A percentile compares a stretch with the other conserved stretches of the same genome.
Evolutionary conservation across 2,888 invertebrate genomes (phyloP).

Genomic region (Arctia plantaginis): DNA sequence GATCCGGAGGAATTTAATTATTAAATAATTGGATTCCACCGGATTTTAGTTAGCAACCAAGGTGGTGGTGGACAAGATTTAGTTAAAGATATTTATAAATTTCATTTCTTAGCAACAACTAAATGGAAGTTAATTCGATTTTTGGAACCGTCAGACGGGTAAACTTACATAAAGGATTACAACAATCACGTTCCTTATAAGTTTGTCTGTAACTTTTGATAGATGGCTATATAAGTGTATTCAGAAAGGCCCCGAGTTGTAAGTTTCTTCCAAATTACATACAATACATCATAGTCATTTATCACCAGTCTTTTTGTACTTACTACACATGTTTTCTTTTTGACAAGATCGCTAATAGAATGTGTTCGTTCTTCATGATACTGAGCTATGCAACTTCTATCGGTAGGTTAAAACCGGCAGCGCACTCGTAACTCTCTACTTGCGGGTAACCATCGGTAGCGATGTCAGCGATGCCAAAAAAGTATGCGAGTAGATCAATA

Average conservation of each 20-base stretch:
- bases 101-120: background rate
- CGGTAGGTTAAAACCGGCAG: too few species aligned
- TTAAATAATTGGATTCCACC: background rate
- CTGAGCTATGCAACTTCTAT: too few species aligned
- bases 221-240: constrained; percentile 39
- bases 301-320: constrained; percentile 6
- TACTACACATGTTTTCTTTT: constrained; percentile 5
- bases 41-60: background rate
- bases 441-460: too few species aligned
- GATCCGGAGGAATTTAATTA: background rate
- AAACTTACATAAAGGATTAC: background rate
- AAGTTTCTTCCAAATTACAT: constrained; percentile 19
- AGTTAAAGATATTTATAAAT: background rate
- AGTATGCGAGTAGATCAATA: too few species aligned
- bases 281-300: constrained; percentile 23
- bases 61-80: background rate
- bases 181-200: constrained; percentile 32
- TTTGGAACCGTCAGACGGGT: background rate
- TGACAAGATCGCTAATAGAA: background rate
- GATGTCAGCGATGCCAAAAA: too few species aligned
- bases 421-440: too few species aligned
- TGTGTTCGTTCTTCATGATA: too few species aligned
- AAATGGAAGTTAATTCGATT: too few species aligned
- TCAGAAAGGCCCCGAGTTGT: constrained; percentile 14
- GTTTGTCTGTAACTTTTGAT: constrained; percentile 48